These are phyloP conservation scores for Sebastes diploproa DNA, from an alignment of 2,797 vertebrate species.

Conservation along the genomic window DNA sequence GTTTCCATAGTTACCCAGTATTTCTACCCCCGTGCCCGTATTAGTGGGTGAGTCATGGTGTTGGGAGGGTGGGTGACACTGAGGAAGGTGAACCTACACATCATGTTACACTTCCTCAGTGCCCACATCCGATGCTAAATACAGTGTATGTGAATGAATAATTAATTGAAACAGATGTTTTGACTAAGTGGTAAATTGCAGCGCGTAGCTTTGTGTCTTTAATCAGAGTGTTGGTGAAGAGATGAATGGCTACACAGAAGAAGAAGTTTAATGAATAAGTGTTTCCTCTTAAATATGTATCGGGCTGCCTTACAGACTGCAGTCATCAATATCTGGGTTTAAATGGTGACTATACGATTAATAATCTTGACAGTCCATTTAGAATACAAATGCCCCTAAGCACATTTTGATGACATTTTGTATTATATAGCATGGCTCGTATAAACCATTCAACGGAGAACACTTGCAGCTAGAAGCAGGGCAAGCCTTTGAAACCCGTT, in stretches of 20 bases:
- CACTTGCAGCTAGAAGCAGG: neutral
- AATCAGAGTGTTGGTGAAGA: constrained; percentile 9
- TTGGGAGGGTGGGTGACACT: neutral
- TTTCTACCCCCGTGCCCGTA: neutral
- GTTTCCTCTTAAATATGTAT: neutral
- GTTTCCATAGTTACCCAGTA: constrained; percentile 74
- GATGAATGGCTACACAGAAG: neutral
- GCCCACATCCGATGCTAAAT: constrained; percentile 3
- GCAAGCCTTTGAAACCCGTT: neutral
- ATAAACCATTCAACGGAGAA: neutral
- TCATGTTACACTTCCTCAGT: neutral
- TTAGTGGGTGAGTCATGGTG: constrained; percentile 1
- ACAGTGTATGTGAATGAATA: constrained; percentile 8
- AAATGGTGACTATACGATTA: neutral
- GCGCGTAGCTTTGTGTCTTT: neutral
- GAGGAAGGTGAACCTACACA: constrained; percentile 11
- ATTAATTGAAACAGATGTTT: constrained; percentile 34
- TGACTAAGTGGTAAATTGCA: constrained; percentile 21
- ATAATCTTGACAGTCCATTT: neutral
- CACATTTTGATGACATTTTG: neutral
- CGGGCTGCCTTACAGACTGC: neutral
- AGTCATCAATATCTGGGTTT: neutral
- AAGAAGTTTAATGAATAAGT: neutral
- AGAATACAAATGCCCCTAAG: neutral
- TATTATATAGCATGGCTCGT: neutral